These are phyloP conservation scores for Megalops cyprinoides DNA, from an alignment of 2,797 vertebrate species.

Conservation along the genomic window DNA sequence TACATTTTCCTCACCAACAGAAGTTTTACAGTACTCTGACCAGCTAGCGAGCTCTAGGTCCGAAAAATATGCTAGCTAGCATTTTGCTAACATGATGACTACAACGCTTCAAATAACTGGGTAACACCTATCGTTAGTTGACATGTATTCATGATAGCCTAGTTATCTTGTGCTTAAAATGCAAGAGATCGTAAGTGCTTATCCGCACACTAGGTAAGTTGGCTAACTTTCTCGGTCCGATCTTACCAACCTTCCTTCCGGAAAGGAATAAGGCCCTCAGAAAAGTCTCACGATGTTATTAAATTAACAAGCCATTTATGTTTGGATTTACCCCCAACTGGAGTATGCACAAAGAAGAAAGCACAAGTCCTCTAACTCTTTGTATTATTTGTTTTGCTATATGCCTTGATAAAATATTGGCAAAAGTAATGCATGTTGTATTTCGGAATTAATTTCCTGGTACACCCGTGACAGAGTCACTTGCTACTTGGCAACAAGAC, in stretches of 20 bases:
- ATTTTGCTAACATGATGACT: neutral
- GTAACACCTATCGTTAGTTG: too few relatives aligned
- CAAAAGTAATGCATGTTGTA: neutral
- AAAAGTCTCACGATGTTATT: neutral
- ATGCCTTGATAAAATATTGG: neutral
- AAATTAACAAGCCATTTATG: neutral
- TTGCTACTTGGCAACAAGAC: conserved; percentile 6
- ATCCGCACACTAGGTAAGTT: too few relatives aligned
- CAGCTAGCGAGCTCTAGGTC: neutral
- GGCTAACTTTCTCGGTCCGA: neutral
- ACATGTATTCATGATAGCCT: too few relatives aligned
- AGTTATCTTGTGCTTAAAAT: too few relatives aligned
- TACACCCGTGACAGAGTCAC: neutral
- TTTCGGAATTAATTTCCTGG: conserved; percentile 20
- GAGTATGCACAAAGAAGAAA: neutral
- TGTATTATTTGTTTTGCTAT: neutral
- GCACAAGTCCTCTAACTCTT: neutral
- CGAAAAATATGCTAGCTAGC: neutral
- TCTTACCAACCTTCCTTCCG: neutral
- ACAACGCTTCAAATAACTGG: neutral
- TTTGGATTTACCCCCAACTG: neutral
- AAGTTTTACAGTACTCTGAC: neutral
- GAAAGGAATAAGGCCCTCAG: neutral
- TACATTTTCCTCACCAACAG: conserved; percentile 61
- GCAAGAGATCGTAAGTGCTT: too few relatives aligned